Evolutionary conservation across 2,888 invertebrate species (phyloP).

Genomic region (Biston stratarius): DNA sequence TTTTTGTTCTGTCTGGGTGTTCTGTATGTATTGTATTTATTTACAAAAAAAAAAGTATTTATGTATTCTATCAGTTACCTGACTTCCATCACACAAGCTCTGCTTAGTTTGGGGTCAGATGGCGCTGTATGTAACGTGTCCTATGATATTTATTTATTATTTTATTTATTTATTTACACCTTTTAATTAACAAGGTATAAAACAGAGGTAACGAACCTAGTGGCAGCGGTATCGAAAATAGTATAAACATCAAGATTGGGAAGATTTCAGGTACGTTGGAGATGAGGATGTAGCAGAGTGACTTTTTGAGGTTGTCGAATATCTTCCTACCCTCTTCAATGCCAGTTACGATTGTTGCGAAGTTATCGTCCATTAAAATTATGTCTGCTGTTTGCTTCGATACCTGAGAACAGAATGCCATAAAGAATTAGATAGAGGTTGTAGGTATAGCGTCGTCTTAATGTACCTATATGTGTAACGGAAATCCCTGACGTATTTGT

Average conservation of each 20-base stretch:
- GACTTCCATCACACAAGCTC: no score
- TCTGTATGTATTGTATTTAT: no score
- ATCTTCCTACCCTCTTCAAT: slow-evolving; percentile 94
- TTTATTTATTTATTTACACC: no score
- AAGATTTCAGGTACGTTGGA: slow-evolving; percentile 94
- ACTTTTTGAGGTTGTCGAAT: slow-evolving; percentile 95
- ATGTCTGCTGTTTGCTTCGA: slow-evolving; percentile 96
- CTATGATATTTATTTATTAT: no score
- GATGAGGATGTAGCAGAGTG: slow-evolving; percentile 93
- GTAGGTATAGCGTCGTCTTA: not conserved
- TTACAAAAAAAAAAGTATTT: no score
- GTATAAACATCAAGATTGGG: slow-evolving; percentile 92
- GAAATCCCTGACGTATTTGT: not conserved
- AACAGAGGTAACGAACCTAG: slow-evolving; percentile 66
- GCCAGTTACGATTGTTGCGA: slow-evolving; percentile 94
- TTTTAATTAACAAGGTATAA: not conserved
- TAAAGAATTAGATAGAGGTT: not conserved
- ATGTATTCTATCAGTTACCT: no score
- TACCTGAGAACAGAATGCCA: slow-evolving; percentile 64
- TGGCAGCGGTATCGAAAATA: slow-evolving; percentile 91
- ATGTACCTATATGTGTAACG: not conserved
- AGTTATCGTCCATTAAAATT: slow-evolving; percentile 95
- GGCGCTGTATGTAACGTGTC: no score
- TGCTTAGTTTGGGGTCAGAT: no score
- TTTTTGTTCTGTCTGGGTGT: no score